Base-by-base conservation (phyloP, 2,113 vertebrate species). In the Spea bombifrons region DNA sequence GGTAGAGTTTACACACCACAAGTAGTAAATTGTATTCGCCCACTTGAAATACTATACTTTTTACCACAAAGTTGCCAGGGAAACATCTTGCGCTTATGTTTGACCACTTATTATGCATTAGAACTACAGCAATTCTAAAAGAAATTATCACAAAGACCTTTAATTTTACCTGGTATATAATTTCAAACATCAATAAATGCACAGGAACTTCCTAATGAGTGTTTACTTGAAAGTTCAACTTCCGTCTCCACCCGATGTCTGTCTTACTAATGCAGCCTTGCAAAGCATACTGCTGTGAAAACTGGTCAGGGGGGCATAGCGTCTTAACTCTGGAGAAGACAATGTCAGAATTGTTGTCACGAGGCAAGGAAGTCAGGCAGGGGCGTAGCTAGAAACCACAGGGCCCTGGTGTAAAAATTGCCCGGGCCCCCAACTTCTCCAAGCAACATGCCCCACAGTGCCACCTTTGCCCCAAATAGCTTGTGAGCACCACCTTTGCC, bases 1-100 rank as follows among this genome's bases (percentile, higher is more conserved):
- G 55, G 30, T 43, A 61, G 71, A 73, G 49, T 9, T 73, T 59
- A 73, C 15, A 12, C 71, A 61, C 71, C 71, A 5, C 71, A 73
- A 73, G 71, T 53, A 59, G 71, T 73, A 73, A 73, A 73, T 61
- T 73, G 53, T 53, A 9, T 59, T 73, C 71, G 47, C 71, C 71
- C 71, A 59, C 71, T 73, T 73, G 71, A 73, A 73, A 73, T 59
- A 73, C 44, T 73, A 73, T 73, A 73, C 59, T 73, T 53, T 57
- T 73, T 61, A 47, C 52, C 3, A 10, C 53, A 46, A 10, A 7
- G 71, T 73, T 73, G 55, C 71, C 55, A 73, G 53, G 71, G 43
- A 59, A 73, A 73, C 52, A 57, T 59, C 53, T 59, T 73, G 44
- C 46, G 55, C 59, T 73, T 73, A 49, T 70, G 47, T 70, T 57